These are phyloP conservation scores for Dichetophora obliterata DNA, from an alignment of 2,888 invertebrate species.

Conservation along the genomic window DNA sequence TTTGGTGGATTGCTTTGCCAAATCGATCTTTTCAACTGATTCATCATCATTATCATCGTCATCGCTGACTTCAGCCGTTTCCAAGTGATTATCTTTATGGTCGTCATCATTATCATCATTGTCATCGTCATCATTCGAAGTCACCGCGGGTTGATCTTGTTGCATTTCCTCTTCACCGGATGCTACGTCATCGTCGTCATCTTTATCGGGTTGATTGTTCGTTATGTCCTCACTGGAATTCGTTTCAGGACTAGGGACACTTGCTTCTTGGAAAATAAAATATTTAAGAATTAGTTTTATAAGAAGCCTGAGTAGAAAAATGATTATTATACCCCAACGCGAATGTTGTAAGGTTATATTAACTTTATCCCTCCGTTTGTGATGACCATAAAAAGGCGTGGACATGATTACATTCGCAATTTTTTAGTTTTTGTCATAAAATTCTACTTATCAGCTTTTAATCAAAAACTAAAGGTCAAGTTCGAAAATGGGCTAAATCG, in stretches of 20 bases:
- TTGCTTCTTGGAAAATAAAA: slow-evolving; percentile 45
- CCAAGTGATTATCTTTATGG: neutral
- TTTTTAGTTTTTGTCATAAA: too few species aligned
- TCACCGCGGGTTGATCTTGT: slow-evolving; percentile 63
- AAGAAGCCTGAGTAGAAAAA: too few species aligned
- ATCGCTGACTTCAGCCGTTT: slow-evolving; percentile 39
- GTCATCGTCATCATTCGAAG: slow-evolving; percentile 54
- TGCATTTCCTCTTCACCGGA: slow-evolving; percentile 60
- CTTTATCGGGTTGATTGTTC: slow-evolving; percentile 70
- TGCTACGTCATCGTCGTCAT: slow-evolving; percentile 54
- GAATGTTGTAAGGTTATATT: too few species aligned
- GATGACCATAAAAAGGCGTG: too few species aligned
- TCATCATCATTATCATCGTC: slow-evolving; percentile 64
- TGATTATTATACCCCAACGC: too few species aligned
- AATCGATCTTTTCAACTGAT: slow-evolving; percentile 57
- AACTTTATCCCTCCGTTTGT: too few species aligned
- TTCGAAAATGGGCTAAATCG: too few species aligned
- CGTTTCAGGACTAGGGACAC: slow-evolving; percentile 55
- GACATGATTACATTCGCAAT: too few species aligned
- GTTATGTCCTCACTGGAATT: slow-evolving; percentile 62
- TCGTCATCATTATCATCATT: slow-evolving; percentile 54
- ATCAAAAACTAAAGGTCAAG: too few species aligned
- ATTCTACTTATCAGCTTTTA: too few species aligned
- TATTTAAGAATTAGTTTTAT: neutral
- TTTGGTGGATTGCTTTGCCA: slow-evolving; percentile 33